A percentile compares a stretch with the other conserved stretches of the same genome.
phyloP scores from a whole-genome alignment of 1,140 invertebrate species.

The Gyrodactylus bullatarudis region DNA sequence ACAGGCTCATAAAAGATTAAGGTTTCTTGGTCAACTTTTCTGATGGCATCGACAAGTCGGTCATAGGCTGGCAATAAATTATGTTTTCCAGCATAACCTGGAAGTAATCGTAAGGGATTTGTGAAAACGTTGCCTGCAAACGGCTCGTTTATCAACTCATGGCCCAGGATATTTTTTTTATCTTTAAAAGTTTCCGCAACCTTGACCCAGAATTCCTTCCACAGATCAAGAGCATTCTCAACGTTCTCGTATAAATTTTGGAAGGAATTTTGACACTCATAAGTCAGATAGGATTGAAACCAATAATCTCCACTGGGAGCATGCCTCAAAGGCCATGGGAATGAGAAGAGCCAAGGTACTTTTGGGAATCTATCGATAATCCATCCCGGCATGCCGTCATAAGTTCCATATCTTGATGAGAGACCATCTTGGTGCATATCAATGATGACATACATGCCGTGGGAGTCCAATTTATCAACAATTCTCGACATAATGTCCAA shows the following conservation, averaged over 20 bases:
- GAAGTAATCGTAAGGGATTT: constrained; percentile 10
- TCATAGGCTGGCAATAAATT: constrained; percentile 12
- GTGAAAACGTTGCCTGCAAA: constrained; percentile 12
- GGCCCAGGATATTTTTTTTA: constrained; percentile 10
- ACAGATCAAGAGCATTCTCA: constrained; percentile 6
- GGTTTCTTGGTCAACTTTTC: constrained; percentile 10
- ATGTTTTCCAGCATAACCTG: constrained; percentile 11
- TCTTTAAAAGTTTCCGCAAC: constrained; percentile 10
- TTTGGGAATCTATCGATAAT: constrained; percentile 10
- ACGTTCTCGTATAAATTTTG: constrained; percentile 12
- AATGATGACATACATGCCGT: constrained; percentile 12
- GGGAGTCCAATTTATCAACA: constrained; percentile 9
- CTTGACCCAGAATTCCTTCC: constrained; percentile 11
- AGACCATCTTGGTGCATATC: constrained; percentile 13
- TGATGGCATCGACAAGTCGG: constrained; percentile 10
- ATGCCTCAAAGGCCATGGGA: constrained; percentile 11
- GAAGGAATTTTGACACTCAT: constrained; percentile 11
- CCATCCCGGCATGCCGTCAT: constrained; percentile 13
- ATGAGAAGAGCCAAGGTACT: constrained; percentile 7
- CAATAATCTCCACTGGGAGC: constrained; percentile 6
- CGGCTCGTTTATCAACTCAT: constrained; percentile 13
- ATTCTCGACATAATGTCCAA: constrained; percentile 10
- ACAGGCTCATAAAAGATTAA: constrained; percentile 13
- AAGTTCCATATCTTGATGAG: constrained; percentile 9
- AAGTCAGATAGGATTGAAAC: constrained; percentile 11